Conservation (phyloP, 2,888 invertebrate species). For the Thyatira batis region DNA sequence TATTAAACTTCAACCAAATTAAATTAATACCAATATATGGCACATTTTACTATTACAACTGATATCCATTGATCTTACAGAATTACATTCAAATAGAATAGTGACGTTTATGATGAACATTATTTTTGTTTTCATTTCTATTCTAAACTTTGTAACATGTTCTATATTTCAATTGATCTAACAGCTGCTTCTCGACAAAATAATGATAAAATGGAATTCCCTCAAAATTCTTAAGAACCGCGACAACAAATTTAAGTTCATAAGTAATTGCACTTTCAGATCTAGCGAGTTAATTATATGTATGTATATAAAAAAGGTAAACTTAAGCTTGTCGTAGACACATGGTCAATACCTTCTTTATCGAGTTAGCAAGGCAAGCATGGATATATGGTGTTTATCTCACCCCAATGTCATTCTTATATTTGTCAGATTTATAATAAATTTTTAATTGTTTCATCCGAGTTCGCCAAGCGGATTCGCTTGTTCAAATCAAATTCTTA, state of each 20-base stretch:
- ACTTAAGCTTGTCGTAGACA: no score
- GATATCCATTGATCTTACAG: background rate
- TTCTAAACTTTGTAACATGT: background rate
- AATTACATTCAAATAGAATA: background rate
- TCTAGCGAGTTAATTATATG: no score
- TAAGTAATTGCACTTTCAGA: conserved; percentile 69
- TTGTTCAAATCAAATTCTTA: no score
- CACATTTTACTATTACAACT: conserved; percentile 1
- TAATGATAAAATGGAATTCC: conserved; percentile 63
- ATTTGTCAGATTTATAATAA: no score
- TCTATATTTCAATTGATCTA: background rate
- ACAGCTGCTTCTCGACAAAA: conserved; percentile 5
- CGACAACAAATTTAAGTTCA: conserved; percentile 21
- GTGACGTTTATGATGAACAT: background rate
- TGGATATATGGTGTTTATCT: no score
- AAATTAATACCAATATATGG: conserved; percentile 5
- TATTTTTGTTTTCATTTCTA: background rate
- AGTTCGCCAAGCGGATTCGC: no score
- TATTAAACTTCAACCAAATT: background rate
- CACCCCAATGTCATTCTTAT: no score
- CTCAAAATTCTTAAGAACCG: conserved; percentile 45
- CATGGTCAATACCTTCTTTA: no score
- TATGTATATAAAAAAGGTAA: no score
- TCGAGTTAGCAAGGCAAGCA: no score
- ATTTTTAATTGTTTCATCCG: no score